Evolutionary conservation across 1,140 invertebrate genomes (phyloP).

Genomic region (Brachionus calyciflorus): DNA sequence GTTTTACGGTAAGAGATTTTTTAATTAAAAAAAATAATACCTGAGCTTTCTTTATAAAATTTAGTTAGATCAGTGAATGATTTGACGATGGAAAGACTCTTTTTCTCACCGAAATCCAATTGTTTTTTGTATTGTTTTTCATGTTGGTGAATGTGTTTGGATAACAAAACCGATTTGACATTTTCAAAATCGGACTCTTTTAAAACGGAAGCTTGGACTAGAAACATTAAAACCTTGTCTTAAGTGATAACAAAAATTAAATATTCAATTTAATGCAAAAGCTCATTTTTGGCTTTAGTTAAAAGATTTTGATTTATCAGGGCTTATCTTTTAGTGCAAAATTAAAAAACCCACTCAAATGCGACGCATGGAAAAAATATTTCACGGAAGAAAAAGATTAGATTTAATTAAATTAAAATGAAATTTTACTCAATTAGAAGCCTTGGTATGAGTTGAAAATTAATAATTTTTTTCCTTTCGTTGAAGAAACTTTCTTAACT

Average conservation of each 20-base stretch:
- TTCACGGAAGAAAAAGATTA: too few species aligned
- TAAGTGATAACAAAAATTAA: not conserved
- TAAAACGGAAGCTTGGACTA: slow-evolving; percentile 58
- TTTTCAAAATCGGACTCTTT: slow-evolving; percentile 73
- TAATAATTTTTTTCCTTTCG: too few species aligned
- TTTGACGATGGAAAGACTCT: not conserved
- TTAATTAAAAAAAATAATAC: not conserved
- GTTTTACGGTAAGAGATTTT: not conserved
- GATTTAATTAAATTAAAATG: too few species aligned
- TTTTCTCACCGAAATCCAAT: slow-evolving; percentile 64
- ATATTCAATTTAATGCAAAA: not conserved
- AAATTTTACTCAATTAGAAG: too few species aligned
- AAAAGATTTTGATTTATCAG: too few species aligned
- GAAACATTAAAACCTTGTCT: slow-evolving; percentile 3
- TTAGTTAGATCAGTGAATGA: slow-evolving; percentile 9
- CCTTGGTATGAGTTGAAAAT: too few species aligned
- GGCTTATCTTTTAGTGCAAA: too few species aligned
- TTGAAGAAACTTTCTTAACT: too few species aligned
- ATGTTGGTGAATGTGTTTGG: slow-evolving; percentile 84
- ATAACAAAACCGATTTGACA: slow-evolving; percentile 78
- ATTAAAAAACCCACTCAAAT: too few species aligned
- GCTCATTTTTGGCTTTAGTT: too few species aligned
- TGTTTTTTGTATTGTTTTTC: slow-evolving; percentile 56
- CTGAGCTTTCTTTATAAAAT: not conserved
- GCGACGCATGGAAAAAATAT: too few species aligned